A percentile compares a stretch with the other conserved stretches of the same genome.
Evolutionary conservation across 2,888 invertebrate species (phyloP).

Genomic region (Cantharis nigra): DNA sequence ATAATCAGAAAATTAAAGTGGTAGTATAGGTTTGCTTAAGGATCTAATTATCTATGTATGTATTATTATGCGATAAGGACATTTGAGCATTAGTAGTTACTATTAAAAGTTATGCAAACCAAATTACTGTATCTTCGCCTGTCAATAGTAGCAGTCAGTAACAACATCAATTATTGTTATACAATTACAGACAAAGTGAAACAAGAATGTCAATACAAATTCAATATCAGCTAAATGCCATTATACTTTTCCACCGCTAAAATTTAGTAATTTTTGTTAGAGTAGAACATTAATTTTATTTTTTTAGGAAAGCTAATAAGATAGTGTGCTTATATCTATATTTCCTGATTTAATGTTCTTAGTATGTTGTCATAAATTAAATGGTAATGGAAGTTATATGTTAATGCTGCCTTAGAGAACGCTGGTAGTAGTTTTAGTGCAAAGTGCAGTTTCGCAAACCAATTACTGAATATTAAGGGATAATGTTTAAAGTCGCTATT

Average conservation of each 20-base stretch:
- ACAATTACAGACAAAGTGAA: too few species aligned
- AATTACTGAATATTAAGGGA: constrained; percentile 45
- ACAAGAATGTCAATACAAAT: neutral
- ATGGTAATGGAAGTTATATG: constrained; percentile 7
- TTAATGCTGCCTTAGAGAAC: constrained; percentile 6
- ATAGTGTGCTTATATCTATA: neutral
- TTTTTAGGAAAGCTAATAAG: neutral
- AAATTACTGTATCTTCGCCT: too few species aligned
- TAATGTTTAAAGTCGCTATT: constrained; percentile 48
- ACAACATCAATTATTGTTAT: too few species aligned
- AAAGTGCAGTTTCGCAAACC: constrained; percentile 22
- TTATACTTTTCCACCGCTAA: neutral
- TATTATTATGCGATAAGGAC: too few species aligned
- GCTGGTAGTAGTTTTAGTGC: constrained; percentile 1
- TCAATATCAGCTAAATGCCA: neutral
- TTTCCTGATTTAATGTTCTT: neutral
- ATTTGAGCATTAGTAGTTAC: too few species aligned
- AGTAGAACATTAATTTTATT: neutral
- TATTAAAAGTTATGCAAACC: too few species aligned
- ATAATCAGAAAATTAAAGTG: too few species aligned
- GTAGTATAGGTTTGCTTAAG: too few species aligned
- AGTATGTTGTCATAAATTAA: constrained; percentile 1
- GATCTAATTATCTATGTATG: too few species aligned
- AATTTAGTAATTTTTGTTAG: neutral
- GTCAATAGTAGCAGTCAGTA: too few species aligned